Conservation (phyloP, 2,113 vertebrate genomes). For the Ramphastos sulfuratus region DNA sequence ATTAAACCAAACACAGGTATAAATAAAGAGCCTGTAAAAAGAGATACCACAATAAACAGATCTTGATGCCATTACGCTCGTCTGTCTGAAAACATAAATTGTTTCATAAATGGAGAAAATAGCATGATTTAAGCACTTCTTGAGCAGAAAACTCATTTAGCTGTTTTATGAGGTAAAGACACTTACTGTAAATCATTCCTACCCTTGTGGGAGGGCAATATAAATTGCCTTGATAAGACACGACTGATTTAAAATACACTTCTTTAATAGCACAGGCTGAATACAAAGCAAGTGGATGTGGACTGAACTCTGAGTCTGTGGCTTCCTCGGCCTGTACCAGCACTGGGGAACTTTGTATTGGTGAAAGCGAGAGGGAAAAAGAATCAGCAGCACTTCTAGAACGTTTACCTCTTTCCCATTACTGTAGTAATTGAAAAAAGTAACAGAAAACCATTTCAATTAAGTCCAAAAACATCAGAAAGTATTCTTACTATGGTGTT, state of each 20-base stretch:
- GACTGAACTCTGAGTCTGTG: slow-evolving; percentile 38
- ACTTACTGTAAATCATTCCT: slow-evolving; percentile 74
- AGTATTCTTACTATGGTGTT: neutral
- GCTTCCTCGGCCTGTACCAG: neutral
- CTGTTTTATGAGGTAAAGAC: slow-evolving; percentile 76
- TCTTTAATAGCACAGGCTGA: slow-evolving; percentile 61
- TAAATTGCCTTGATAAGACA: slow-evolving; percentile 78
- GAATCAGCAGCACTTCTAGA: neutral
- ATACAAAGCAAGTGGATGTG: slow-evolving; percentile 69
- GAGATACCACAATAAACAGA: slow-evolving; percentile 66
- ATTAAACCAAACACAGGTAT: slow-evolving; percentile 60
- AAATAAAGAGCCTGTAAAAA: slow-evolving; percentile 63
- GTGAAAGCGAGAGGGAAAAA: neutral
- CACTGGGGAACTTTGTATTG: neutral
- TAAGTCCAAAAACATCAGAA: neutral
- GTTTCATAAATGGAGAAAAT: slow-evolving; percentile 57
- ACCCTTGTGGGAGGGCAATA: slow-evolving; percentile 71
- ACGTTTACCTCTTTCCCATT: neutral
- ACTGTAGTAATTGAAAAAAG: neutral
- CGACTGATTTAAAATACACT: slow-evolving; percentile 73
- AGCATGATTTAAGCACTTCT: slow-evolving; percentile 76
- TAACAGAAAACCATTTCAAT: neutral
- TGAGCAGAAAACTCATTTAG: slow-evolving; percentile 78
- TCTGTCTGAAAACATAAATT: slow-evolving; percentile 64
- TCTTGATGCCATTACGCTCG: slow-evolving; percentile 66